Base-by-base conservation (phyloP, 2,113 vertebrate genomes). In the Struthidea cinerea region DNA sequence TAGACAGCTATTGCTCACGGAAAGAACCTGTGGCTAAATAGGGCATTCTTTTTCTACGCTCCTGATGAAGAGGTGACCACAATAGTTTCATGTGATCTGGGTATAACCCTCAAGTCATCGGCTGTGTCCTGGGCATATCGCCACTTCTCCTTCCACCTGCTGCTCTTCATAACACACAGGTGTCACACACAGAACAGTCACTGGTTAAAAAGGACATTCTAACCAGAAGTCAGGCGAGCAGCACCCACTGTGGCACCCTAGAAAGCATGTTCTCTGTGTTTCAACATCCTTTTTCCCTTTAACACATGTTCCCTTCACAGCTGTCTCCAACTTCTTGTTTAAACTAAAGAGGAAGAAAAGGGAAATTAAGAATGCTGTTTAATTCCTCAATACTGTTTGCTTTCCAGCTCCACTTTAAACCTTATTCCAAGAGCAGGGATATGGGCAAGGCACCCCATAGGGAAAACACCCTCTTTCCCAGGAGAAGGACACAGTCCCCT, bases 131-230 rank as follows among this genome's bases (percentile, higher is more conserved):
- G 70, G 59, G 63, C 24, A 42, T 10, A 21, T n/a, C 0, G 2
- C 19, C 75, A 67, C 42, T n/a, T 30, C 80, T 90, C 61, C 92
- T 87, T 76, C 59, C 92, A 79, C 47, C 75, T 86, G 78, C 81
- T 59, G 82, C 57, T 55, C 74, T 55, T 56, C 30, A 7, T 3
- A 7, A 47, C 70, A 59, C 0, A 0, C 70, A 85, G 64, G 49
- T 88, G 83, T 79, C 92, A 75, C 1, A 0, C 76, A 88, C 35
- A 37, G 3, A 90, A 44, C 37, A 41, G 76, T 24, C 76, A 42
- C 10, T 64, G 44, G 6, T 74, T 74, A 64, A 69, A 87, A 85
- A 63, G 22, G 35, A 68, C 7, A 3, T 74, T 77, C 65, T 80
- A 55, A 68, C 16, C 80, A 82, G 56, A 77, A 63, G 14, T 35